Percentiles rank a stretch among this genome's conserved stretches.
phyloP scores from a whole-genome alignment of 2,797 vertebrate species.

The Staurois parvus region DNA sequence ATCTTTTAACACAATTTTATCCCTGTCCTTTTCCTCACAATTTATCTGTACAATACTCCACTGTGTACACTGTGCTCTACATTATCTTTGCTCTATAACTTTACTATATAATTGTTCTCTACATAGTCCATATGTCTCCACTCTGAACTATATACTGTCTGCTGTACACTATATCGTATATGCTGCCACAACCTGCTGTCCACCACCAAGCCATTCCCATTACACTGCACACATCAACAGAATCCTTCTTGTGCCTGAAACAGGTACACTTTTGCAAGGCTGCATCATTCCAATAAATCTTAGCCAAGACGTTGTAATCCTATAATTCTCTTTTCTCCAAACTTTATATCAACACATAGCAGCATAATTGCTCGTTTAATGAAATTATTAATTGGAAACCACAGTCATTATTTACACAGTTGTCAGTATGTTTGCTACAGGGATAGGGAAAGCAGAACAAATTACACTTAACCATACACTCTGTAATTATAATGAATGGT shows the following conservation, averaged over 20 bases:
- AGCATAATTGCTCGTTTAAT: neutral
- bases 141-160: neutral
- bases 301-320: neutral
- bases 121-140: no score
- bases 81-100: no score
- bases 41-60: no score
- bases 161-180: neutral
- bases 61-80: no score
- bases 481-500: conserved; percentile 7
- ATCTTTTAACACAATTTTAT: no score
- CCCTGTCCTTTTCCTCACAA: no score
- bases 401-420: neutral
- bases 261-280: neutral
- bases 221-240: neutral
- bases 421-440: neutral
- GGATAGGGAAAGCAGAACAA: neutral
- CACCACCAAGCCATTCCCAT: neutral
- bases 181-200: neutral
- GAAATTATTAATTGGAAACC: neutral
- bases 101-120: no score
- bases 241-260: neutral
- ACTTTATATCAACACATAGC: neutral
- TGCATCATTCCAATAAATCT: neutral
- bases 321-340: neutral
- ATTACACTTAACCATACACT: neutral